Evolutionary conservation across 2,797 vertebrate genomes (phyloP).

Genomic region (Ptychobarbus kaznakovi): DNA sequence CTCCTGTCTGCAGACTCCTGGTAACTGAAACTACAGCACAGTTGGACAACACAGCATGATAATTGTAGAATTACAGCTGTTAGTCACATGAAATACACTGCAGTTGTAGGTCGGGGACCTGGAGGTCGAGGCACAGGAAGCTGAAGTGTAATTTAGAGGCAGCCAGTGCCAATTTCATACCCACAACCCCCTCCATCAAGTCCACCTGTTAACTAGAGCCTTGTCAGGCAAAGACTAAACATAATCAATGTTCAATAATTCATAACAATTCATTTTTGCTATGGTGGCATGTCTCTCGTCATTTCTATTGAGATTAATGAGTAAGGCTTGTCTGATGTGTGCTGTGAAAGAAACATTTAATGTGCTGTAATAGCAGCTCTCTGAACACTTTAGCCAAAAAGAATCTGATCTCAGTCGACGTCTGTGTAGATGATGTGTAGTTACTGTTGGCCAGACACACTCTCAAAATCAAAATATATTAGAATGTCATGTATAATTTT

Average conservation of each 20-base stretch:
- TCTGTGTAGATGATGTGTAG: slow-evolving; percentile 4
- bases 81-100: slow-evolving; percentile 83
- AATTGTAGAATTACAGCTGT: slow-evolving; percentile 85
- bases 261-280: slow-evolving; percentile 61
- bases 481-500: not conserved
- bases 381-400: not conserved
- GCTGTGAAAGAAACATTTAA: slow-evolving; percentile 15
- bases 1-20: slow-evolving; percentile 63
- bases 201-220: slow-evolving; percentile 71
- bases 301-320: slow-evolving; percentile 70
- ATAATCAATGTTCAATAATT: slow-evolving; percentile 70
- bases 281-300: slow-evolving; percentile 49
- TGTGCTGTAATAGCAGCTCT: not conserved
- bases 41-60: slow-evolving; percentile 79
- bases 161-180: slow-evolving; percentile 66
- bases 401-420: not conserved
- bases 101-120: slow-evolving; percentile 81
- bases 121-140: slow-evolving; percentile 82
- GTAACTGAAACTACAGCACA: slow-evolving; percentile 78
- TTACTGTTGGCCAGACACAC: not conserved
- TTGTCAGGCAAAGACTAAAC: slow-evolving; percentile 69
- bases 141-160: slow-evolving; percentile 82
- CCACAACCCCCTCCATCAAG: slow-evolving; percentile 38
- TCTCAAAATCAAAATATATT: not conserved
- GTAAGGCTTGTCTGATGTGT: slow-evolving; percentile 7